Conservation (phyloP, 1,140 invertebrate genomes). For the Planococcus citri region DNA sequence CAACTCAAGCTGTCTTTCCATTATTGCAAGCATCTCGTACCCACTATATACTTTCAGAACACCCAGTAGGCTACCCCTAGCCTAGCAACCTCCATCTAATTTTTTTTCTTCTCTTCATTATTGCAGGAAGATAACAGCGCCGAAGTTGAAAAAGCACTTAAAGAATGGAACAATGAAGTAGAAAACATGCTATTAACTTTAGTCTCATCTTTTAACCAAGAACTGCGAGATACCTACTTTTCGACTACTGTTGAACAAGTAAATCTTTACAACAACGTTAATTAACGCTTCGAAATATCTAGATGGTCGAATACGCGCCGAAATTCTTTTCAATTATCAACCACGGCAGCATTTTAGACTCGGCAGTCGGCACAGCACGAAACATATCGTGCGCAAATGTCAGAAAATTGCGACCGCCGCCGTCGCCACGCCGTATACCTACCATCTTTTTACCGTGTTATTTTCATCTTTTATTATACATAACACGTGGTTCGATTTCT, state of each 20-base stretch:
- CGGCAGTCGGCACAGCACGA: not conserved
- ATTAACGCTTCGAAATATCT: too few relatives aligned
- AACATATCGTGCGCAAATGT: not conserved
- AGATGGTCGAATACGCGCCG: too few relatives aligned
- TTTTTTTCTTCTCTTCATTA: not conserved
- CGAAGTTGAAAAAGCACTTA: slow-evolving; percentile 37
- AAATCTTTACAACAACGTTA: slow-evolving; percentile 17
- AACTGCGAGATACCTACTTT: slow-evolving; percentile 61
- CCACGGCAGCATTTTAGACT: not conserved
- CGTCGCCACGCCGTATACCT: too few relatives aligned
- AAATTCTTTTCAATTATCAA: not conserved
- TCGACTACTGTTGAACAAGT: slow-evolving; percentile 67
- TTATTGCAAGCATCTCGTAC: too few relatives aligned
- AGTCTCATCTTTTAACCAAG: slow-evolving; percentile 52
- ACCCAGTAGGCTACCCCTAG: too few relatives aligned
- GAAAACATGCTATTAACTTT: slow-evolving; percentile 52
- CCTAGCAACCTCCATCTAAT: too few relatives aligned
- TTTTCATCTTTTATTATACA: too few relatives aligned
- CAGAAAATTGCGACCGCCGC: too few relatives aligned
- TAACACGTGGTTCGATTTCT: too few relatives aligned
- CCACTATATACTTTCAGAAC: too few relatives aligned
- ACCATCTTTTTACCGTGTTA: too few relatives aligned
- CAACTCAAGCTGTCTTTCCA: too few relatives aligned
- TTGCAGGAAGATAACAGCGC: slow-evolving; percentile 33
- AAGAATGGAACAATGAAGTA: slow-evolving; percentile 44